These are phyloP conservation scores for Rhyacophila evoluta DNA, from an alignment of 2,888 invertebrate species.

Conservation along the genomic window DNA sequence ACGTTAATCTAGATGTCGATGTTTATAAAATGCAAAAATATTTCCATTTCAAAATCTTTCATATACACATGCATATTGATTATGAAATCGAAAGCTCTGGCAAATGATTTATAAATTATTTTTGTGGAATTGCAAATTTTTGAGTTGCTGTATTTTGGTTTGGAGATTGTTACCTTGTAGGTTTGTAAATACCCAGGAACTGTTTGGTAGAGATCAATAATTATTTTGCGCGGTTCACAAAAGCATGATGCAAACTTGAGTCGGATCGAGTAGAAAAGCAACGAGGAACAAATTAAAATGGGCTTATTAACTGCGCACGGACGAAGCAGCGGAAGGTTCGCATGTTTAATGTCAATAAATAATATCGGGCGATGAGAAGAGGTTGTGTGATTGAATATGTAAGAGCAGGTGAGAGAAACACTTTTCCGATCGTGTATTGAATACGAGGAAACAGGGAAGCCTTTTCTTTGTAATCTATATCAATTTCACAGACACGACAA, in stretches of 20 bases:
- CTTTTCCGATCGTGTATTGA: not conserved
- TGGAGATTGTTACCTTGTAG: too few relatives aligned
- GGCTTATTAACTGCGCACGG: slow-evolving; percentile 42
- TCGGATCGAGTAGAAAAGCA: slow-evolving; percentile 14
- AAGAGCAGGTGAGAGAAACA: slow-evolving; percentile 41
- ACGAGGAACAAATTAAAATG: slow-evolving; percentile 46
- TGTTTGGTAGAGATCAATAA: not conserved
- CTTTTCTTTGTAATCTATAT: not conserved
- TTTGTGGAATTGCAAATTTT: too few relatives aligned
- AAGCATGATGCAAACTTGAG: slow-evolving; percentile 13
- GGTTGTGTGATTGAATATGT: slow-evolving; percentile 53
- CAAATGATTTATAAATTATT: too few relatives aligned
- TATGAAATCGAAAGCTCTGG: too few relatives aligned
- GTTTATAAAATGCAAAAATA: too few relatives aligned
- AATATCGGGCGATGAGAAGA: slow-evolving; percentile 46
- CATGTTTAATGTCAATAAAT: slow-evolving; percentile 53
- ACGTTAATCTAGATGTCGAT: too few relatives aligned
- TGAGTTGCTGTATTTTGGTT: too few relatives aligned
- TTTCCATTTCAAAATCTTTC: too few relatives aligned
- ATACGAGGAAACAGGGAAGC: not conserved
- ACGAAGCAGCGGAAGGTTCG: slow-evolving; percentile 39
- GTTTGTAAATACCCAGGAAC: not conserved
- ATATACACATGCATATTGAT: too few relatives aligned
- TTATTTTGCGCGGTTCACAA: not conserved
- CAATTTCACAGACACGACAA: too few relatives aligned